These are phyloP conservation scores for Python bivittatus DNA, from an alignment of 2,113 vertebrate genomes.

Conservation along the genomic window DNA sequence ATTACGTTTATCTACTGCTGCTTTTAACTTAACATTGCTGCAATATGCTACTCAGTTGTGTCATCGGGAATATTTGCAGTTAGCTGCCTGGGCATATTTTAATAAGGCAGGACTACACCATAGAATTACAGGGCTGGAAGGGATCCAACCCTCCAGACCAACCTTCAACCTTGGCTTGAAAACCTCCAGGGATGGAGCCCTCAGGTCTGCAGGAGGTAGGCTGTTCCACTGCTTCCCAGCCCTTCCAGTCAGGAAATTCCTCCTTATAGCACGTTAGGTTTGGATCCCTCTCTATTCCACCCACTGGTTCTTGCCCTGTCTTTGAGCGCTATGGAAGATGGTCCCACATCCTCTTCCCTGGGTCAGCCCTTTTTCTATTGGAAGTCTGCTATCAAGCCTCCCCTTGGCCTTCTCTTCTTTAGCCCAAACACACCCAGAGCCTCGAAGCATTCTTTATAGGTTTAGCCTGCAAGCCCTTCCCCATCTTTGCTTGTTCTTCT, in stretches of 20 bases:
- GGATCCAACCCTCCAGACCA: neutral
- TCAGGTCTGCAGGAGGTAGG: neutral
- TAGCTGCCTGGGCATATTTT: neutral
- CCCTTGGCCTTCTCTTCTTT: no score
- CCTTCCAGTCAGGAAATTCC: neutral
- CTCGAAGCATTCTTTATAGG: neutral
- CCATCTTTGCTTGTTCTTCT: neutral
- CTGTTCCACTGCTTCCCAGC: neutral
- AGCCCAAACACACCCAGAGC: neutral
- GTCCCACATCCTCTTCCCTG: neutral
- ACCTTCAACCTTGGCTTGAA: neutral
- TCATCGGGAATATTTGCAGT: neutral
- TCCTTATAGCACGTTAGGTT: rapidly evolving
- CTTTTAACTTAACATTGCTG: neutral
- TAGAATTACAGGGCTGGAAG: neutral
- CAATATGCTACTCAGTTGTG: neutral
- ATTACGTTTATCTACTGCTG: neutral
- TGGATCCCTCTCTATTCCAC: neutral
- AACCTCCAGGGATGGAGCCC: neutral
- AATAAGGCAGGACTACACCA: neutral
- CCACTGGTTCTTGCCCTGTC: neutral
- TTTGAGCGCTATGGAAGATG: neutral
- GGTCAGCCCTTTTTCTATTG: neutral
- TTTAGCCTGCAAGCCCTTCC: neutral
- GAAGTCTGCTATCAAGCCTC: no score